phyloP scores from a whole-genome alignment of 2,888 invertebrate genomes.

The Girardia tigrina region DNA sequence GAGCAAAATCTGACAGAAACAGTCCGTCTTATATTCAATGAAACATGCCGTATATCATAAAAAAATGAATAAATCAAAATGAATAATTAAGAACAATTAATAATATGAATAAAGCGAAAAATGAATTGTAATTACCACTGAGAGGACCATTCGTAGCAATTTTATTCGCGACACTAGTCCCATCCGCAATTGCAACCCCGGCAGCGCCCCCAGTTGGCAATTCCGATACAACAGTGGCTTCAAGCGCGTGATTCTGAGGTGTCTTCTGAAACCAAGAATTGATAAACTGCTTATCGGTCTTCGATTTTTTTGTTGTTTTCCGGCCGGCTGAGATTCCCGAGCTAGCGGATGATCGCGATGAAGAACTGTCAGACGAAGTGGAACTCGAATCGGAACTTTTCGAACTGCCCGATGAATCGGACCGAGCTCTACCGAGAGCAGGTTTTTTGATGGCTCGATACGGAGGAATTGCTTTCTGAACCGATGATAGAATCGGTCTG shows the following conservation, averaged over 20 bases:
- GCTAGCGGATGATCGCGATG: neutral
- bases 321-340: neutral
- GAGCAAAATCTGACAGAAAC: too few relatives aligned
- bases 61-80: too few relatives aligned
- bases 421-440: neutral
- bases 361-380: neutral
- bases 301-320: neutral
- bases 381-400: slow-evolving; percentile 15
- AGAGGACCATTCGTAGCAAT: too few relatives aligned
- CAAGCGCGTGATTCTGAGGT: neutral
- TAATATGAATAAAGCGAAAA: too few relatives aligned
- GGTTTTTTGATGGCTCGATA: slow-evolving; percentile 11
- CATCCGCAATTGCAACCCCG: too few relatives aligned
- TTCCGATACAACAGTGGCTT: too few relatives aligned
- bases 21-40: too few relatives aligned
- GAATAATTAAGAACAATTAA: too few relatives aligned
- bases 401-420: slow-evolving; percentile 2
- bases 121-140: too few relatives aligned
- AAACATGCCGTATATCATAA: too few relatives aligned
- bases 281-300: slow-evolving; percentile 14
- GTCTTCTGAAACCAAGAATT: neutral
- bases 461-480: neutral
- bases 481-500: neutral
- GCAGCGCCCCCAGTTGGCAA: too few relatives aligned
- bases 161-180: too few relatives aligned